phyloP scores from a whole-genome alignment of 2,888 invertebrate genomes.

The Macroteleia sp. region DNA sequence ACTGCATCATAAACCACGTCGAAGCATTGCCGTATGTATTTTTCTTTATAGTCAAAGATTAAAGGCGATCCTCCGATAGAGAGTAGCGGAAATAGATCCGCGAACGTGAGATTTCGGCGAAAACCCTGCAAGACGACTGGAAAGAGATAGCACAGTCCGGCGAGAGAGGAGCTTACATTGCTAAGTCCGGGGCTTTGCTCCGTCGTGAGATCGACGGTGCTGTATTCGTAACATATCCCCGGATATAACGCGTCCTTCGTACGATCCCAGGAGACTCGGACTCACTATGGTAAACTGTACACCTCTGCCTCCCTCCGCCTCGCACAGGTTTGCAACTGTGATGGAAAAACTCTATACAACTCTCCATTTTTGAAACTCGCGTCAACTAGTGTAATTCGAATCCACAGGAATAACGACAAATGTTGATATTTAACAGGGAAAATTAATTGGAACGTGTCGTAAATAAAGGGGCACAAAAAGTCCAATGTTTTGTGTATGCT shows the following conservation, averaged over 20 bases:
- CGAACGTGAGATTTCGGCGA: constrained; percentile 70
- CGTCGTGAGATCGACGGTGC: constrained; percentile 76
- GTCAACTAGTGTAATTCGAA: too few species aligned
- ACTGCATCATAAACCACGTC: constrained; percentile 57
- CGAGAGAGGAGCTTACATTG: constrained; percentile 74
- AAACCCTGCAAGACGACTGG: constrained; percentile 68
- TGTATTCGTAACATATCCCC: constrained; percentile 75
- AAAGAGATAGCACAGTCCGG: constrained; percentile 68
- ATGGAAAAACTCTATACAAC: too few species aligned
- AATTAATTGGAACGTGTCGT: too few species aligned
- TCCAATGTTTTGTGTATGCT: too few species aligned
- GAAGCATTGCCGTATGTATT: constrained; percentile 49
- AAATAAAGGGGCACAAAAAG: too few species aligned
- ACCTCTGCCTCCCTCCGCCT: too few species aligned
- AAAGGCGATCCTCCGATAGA: constrained; percentile 59
- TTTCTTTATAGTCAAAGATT: constrained; percentile 64
- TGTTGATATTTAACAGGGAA: too few species aligned
- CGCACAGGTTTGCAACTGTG: too few species aligned
- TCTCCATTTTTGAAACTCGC: too few species aligned
- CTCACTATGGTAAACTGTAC: constrained; percentile 43
- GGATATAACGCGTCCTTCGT: constrained; percentile 70
- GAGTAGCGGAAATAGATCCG: constrained; percentile 72
- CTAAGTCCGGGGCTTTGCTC: constrained; percentile 78
- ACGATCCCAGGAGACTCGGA: constrained; percentile 73
- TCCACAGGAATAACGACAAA: too few species aligned